Percentiles rank a stretch among this genome's conserved stretches.
phyloP scores from a whole-genome alignment of 2,888 invertebrate genomes.

The Heliconius sara region DNA sequence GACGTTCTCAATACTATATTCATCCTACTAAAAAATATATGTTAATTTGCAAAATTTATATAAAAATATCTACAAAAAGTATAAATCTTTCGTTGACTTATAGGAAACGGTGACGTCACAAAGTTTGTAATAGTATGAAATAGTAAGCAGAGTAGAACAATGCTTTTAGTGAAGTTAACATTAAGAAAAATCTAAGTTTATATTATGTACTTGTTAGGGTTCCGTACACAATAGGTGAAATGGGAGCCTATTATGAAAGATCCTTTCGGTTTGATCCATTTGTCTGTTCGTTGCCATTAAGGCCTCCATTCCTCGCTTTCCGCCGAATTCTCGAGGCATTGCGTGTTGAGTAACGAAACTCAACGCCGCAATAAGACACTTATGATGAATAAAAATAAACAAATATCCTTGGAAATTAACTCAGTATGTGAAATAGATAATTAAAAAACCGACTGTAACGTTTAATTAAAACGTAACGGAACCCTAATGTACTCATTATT shows the following conservation, averaged over 20 bases:
- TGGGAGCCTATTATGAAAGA: too few species aligned
- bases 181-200: too few species aligned
- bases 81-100: constrained; percentile 41
- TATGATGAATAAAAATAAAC: too few species aligned
- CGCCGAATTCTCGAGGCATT: too few species aligned
- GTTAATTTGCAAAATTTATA: neutral
- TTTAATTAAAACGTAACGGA: constrained; percentile 1
- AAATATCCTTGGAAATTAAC: neutral
- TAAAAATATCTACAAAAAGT: constrained; percentile 1
- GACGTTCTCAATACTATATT: too few species aligned
- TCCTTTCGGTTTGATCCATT: too few species aligned
- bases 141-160: neutral
- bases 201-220: too few species aligned
- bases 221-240: neutral
- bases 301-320: too few species aligned
- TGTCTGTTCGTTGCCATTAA: too few species aligned
- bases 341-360: too few species aligned
- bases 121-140: neutral
- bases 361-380: too few species aligned
- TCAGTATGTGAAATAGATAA: neutral
- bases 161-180: neutral
- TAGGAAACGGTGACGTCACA: constrained; percentile 39
- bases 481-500: constrained; percentile 37
- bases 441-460: too few species aligned
- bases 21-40: neutral